phyloP scores from a whole-genome alignment of 2,888 invertebrate species.

The Eristalinus aeneus region DNA sequence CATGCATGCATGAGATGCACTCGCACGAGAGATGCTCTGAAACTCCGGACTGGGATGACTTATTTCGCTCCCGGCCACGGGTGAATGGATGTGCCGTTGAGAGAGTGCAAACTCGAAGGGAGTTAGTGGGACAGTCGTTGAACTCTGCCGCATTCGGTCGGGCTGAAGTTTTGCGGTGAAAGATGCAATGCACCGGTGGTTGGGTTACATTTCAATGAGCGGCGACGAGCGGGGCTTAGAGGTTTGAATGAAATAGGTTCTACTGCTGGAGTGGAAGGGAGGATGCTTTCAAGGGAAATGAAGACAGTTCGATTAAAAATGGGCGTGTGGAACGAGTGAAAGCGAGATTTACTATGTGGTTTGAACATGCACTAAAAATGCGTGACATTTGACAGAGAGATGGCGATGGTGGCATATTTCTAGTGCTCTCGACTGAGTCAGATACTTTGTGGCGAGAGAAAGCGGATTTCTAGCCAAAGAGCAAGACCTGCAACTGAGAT shows the following conservation, averaged over 20 bases:
- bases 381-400: too few relatives aligned
- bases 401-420: too few relatives aligned
- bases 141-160: conserved; percentile 1
- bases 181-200: not conserved
- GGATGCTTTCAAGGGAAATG: not conserved
- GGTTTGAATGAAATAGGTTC: too few relatives aligned
- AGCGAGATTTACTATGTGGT: too few relatives aligned
- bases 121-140: conserved; percentile 60
- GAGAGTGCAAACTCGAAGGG: conserved; percentile 37
- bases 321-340: not conserved
- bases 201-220: not conserved
- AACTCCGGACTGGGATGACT: conserved; percentile 25
- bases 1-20: not conserved
- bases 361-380: too few relatives aligned
- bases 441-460: too few relatives aligned
- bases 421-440: too few relatives aligned
- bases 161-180: conserved; percentile 15
- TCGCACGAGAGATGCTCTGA: conserved; percentile 1
- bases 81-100: conserved; percentile 29
- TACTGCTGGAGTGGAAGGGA: not conserved
- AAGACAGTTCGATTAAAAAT: not conserved
- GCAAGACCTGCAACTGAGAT: too few relatives aligned
- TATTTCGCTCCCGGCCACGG: conserved; percentile 32
- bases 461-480: too few relatives aligned
- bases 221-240: not conserved